A percentile compares a stretch with the other conserved stretches of the same genome.
These are phyloP conservation scores for Gymnobelideus leadbeateri DNA, from an alignment of 2,113 vertebrate species.

Conservation along the genomic window DNA sequence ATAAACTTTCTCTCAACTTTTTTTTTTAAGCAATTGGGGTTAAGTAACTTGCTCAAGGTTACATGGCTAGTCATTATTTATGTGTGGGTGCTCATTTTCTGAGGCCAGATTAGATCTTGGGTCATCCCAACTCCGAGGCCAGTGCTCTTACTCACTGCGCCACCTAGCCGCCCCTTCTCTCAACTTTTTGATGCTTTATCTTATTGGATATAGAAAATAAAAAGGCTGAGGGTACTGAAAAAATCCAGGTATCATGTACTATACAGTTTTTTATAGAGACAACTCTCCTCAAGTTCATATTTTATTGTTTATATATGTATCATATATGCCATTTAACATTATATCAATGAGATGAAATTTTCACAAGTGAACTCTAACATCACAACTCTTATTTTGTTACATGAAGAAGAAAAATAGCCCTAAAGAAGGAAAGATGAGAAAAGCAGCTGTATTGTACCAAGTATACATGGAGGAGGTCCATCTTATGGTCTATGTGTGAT, in stretches of 20 bases:
- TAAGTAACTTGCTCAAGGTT: too few species aligned
- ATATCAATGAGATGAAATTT: background rate
- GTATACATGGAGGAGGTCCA: background rate
- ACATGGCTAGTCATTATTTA: too few species aligned
- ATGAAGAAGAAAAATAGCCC: background rate
- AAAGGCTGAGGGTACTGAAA: background rate
- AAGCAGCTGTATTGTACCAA: background rate
- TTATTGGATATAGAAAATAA: too few species aligned
- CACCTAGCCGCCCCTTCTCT: too few species aligned
- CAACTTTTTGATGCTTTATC: too few species aligned
- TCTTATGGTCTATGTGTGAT: background rate
- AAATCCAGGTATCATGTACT: background rate
- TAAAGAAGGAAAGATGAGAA: background rate
- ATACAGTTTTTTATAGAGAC: background rate
- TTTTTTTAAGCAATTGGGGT: too few species aligned
- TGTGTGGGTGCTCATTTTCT: too few species aligned
- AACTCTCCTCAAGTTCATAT: background rate
- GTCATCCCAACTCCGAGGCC: too few species aligned
- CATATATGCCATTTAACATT: background rate
- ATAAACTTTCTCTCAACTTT: background rate
- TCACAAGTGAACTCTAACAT: background rate
- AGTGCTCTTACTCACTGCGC: too few species aligned
- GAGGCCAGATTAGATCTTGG: too few species aligned
- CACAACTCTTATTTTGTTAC: background rate
- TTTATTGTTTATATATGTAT: background rate